These are phyloP conservation scores for Brachionus plicatilis DNA, from an alignment of 1,140 invertebrate genomes.

Conservation along the genomic window DNA sequence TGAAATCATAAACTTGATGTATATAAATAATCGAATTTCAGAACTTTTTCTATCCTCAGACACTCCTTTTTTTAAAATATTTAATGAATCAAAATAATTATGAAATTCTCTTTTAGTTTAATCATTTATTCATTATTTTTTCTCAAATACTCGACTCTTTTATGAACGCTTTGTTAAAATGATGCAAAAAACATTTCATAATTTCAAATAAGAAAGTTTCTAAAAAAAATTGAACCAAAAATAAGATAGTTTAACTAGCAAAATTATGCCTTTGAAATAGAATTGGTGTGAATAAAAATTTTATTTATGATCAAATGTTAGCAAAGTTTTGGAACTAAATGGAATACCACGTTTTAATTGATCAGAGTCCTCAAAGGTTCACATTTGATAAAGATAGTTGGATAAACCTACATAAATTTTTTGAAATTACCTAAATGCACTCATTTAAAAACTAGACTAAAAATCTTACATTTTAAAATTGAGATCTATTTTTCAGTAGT, in stretches of 20 bases:
- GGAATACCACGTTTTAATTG: not conserved
- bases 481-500: too few relatives aligned
- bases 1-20: not conserved
- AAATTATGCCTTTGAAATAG: not conserved
- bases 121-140: not conserved
- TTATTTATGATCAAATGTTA: not conserved
- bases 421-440: too few relatives aligned
- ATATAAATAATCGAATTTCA: not conserved
- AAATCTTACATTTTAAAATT: too few relatives aligned
- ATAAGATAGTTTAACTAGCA: not conserved
- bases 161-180: not conserved
- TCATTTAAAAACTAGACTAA: too few relatives aligned
- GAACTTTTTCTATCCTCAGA: not conserved
- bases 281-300: not conserved
- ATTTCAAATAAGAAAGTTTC: not conserved
- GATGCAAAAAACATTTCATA: not conserved
- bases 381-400: too few relatives aligned
- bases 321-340: not conserved
- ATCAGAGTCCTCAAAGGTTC: too few relatives aligned
- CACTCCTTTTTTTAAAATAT: not conserved
- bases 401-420: too few relatives aligned
- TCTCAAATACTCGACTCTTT: not conserved
- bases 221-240: not conserved
- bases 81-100: not conserved
- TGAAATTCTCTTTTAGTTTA: not conserved